phyloP scores from a whole-genome alignment of 2,797 vertebrate genomes.

The Ciconia nigra region DNA sequence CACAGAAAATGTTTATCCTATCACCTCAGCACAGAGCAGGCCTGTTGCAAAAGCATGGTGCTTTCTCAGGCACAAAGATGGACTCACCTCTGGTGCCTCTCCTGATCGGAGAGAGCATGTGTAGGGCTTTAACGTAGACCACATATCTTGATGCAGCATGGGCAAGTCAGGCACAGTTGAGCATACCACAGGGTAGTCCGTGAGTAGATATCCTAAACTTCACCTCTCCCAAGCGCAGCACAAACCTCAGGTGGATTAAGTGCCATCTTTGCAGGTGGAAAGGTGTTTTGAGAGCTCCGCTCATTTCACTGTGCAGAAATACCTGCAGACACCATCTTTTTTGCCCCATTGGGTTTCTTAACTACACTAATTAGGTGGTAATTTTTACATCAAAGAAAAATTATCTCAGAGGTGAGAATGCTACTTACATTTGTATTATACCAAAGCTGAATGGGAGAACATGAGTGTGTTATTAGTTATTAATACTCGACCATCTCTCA shows the following conservation, averaged over 20 bases:
- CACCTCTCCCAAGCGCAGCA: neutral
- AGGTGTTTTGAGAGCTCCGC: neutral
- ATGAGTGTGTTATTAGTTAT: neutral
- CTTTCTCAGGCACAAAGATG: neutral
- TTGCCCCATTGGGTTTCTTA: neutral
- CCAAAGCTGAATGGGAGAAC: neutral
- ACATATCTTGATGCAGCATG: neutral
- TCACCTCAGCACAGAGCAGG: neutral
- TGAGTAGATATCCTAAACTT: neutral
- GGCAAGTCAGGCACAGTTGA: neutral
- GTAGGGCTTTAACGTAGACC: neutral
- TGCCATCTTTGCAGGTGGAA: neutral
- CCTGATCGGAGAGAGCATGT: neutral
- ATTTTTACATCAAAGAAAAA: neutral
- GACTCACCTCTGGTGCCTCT: neutral
- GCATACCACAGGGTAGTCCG: accelerated
- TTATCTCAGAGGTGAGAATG: neutral
- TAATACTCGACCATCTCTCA: neutral
- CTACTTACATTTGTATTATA: neutral
- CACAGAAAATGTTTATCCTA: neutral
- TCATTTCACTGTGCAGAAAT: neutral
- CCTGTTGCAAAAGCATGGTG: neutral
- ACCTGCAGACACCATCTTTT: neutral
- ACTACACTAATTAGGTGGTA: neutral
- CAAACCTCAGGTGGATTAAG: neutral